A percentile compares a stretch with the other conserved stretches of the same genome.
Conservation (phyloP, 2,888 invertebrate genomes). For the Teinopalpus imperialis region DNA sequence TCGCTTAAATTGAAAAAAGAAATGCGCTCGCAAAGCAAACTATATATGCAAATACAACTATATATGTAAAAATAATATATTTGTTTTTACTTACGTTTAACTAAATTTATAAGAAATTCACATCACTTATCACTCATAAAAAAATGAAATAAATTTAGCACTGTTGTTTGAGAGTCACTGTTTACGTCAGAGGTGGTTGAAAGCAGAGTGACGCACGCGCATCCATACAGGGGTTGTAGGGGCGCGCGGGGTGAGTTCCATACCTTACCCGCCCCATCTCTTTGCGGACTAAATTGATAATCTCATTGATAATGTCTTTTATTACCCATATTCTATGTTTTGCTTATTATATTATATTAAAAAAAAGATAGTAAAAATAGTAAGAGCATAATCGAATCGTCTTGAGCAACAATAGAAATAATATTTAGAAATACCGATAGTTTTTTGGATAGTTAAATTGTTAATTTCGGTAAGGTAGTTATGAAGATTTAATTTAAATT, state of each 20-base stretch:
- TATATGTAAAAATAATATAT: conserved; percentile 5
- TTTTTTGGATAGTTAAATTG: too few relatives aligned
- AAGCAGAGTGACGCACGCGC: conserved; percentile 57
- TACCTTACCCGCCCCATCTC: conserved; percentile 33
- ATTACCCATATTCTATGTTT: background rate
- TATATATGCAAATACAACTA: conserved; percentile 1
- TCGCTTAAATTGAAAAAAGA: conserved; percentile 1
- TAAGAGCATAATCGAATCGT: too few relatives aligned
- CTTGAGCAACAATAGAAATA: too few relatives aligned
- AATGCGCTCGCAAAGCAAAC: conserved; percentile 19
- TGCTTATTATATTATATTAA: too few relatives aligned
- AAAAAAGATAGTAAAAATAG: too few relatives aligned
- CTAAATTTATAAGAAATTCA: conserved; percentile 2
- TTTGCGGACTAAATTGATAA: conserved; percentile 36
- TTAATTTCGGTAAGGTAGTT: too few relatives aligned
- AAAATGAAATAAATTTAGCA: conserved; percentile 1
- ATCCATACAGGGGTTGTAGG: conserved; percentile 38
- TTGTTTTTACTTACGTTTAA: conserved; percentile 25
- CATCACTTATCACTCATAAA: conserved; percentile 7
- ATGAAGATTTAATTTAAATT: too few relatives aligned
- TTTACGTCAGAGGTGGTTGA: conserved; percentile 47
- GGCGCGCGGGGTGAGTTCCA: conserved; percentile 31
- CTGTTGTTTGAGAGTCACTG: conserved; percentile 28
- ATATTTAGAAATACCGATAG: too few relatives aligned
- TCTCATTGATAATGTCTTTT: conserved; percentile 25